These are phyloP conservation scores for Clunio marinus DNA, from an alignment of 2,888 invertebrate genomes.

Conservation along the genomic window DNA sequence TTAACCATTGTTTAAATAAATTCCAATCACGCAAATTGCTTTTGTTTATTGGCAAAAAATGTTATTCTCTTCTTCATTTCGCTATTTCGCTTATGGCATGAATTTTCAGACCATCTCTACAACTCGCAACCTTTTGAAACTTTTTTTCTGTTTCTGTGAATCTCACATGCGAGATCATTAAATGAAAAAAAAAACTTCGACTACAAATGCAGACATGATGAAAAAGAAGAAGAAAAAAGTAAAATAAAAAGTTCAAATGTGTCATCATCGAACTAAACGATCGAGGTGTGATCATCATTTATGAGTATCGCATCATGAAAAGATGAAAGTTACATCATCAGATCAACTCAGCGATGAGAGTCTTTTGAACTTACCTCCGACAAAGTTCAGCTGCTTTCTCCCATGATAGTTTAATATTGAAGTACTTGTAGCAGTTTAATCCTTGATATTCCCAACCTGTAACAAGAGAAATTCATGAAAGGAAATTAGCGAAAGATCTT, in stretches of 20 bases:
- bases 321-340: conserved; percentile 16
- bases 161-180: too few relatives aligned
- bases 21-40: conserved; percentile 24
- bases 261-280: conserved; percentile 9
- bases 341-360: not conserved
- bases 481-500: conserved; percentile 44
- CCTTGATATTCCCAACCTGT: conserved; percentile 90
- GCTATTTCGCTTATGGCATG: too few relatives aligned
- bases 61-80: too few relatives aligned
- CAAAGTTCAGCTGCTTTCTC: conserved; percentile 92
- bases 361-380: conserved; percentile 67
- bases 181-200: too few relatives aligned
- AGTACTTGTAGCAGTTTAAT: conserved; percentile 91
- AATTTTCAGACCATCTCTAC: too few relatives aligned
- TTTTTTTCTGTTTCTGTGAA: too few relatives aligned
- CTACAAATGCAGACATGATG: not conserved
- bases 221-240: conserved; percentile 21
- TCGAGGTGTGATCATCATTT: conserved; percentile 26
- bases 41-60: too few relatives aligned
- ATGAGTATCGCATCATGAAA: conserved; percentile 2
- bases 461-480: conserved; percentile 46
- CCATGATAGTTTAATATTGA: conserved; percentile 93
- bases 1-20: not conserved
- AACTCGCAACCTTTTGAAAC: too few relatives aligned
- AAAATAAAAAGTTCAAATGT: too few relatives aligned